phyloP scores from a whole-genome alignment of 2,113 vertebrate genomes.

The Bos taurus region ARS-UCD2.0 NC_037342.1:8928001-8928500 shows the following conservation, averaged over 20 bases:
- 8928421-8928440: background rate
- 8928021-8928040: slow-evolving; percentile 8
- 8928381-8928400: background rate
- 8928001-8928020: background rate
- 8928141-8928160: background rate
- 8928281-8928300: background rate
- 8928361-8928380: background rate
- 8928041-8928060: background rate
- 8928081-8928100: background rate
- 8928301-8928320: background rate
- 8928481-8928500: background rate
- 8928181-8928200: background rate
- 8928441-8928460: background rate
- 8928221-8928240: background rate
- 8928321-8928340: background rate
- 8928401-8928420: background rate
- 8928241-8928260: background rate
- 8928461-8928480: background rate
- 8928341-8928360: background rate
- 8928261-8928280: background rate
- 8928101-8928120: background rate
- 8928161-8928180: background rate
- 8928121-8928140: background rate
- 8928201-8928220: background rate
- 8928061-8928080: background rate